Conservation (phyloP, 2,797 vertebrate genomes). For the Selene dorsalis region DNA sequence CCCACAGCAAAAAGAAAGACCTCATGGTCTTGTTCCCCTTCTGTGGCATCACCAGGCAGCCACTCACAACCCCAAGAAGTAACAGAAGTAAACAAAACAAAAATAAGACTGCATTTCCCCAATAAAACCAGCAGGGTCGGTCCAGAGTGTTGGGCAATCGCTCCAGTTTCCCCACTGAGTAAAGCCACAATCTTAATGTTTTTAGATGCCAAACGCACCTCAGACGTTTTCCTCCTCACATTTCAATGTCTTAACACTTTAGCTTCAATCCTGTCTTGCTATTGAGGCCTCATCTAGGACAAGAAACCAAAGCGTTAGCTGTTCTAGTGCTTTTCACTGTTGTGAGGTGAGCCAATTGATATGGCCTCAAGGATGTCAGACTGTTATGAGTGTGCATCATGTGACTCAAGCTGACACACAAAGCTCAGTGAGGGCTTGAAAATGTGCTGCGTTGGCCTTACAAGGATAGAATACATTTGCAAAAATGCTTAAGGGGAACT, state of each 20-base stretch:
- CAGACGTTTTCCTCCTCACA: not conserved
- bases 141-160: not conserved
- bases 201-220: constrained; percentile 4
- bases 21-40: not conserved
- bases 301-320: not conserved
- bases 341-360: constrained; percentile 32
- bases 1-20: constrained; percentile 19
- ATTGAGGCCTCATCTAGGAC: not conserved
- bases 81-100: not conserved
- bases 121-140: not conserved
- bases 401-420: constrained; percentile 37
- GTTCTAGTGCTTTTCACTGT: constrained; percentile 1
- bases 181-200: not conserved
- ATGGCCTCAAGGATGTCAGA: constrained; percentile 14
- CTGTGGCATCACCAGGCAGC: constrained; percentile 11
- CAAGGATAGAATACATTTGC: constrained; percentile 20
- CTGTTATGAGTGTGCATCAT: constrained; percentile 32
- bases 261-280: not conserved
- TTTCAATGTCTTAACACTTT: constrained; percentile 3
- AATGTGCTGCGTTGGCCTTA: constrained; percentile 23
- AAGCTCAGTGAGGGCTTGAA: not conserved
- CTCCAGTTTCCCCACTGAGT: not conserved
- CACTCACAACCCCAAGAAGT: not conserved
- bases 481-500: not conserved
- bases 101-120: not conserved